Conservation (phyloP, 1,140 invertebrate species). For the Phymorhynchus buccinoides region DNA sequence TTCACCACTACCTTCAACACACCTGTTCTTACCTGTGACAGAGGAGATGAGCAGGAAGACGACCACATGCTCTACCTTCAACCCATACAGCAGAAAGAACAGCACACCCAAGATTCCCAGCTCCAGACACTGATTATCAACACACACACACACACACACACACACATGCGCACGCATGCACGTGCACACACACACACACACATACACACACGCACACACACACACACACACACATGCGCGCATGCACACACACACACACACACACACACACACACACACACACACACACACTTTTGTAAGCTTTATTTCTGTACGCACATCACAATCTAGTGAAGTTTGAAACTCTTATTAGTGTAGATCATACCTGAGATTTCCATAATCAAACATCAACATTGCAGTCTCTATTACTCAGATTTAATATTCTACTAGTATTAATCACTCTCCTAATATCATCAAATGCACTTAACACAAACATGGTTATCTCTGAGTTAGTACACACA, state of each 20-base stretch:
- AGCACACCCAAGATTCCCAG: slow-evolving; percentile 52
- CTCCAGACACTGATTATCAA: slow-evolving; percentile 58
- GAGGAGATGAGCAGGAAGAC: slow-evolving; percentile 65
- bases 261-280: slow-evolving; percentile 9
- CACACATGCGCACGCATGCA: slow-evolving; percentile 7
- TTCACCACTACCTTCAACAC: too few relatives aligned
- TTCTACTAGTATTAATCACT: too few relatives aligned
- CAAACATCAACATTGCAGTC: too few relatives aligned
- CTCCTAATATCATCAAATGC: too few relatives aligned
- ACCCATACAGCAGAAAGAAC: slow-evolving; percentile 65
- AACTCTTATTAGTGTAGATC: too few relatives aligned
- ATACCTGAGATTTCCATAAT: too few relatives aligned
- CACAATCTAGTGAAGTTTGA: background rate
- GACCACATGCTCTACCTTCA: slow-evolving; percentile 64
- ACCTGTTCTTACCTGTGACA: slow-evolving; percentile 60
- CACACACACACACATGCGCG: background rate
- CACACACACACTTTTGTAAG: slow-evolving; percentile 5
- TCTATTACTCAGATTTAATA: too few relatives aligned
- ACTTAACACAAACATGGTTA: too few relatives aligned
- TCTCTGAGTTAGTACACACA: too few relatives aligned
- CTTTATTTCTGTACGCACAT: too few relatives aligned
- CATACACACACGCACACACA: slow-evolving; percentile 15
- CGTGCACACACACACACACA: slow-evolving; percentile 1
- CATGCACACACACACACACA: background rate
- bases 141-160: slow-evolving; percentile 14